phyloP scores from a whole-genome alignment of 2,113 vertebrate species.

The Rhabdomys dilectus region DNA sequence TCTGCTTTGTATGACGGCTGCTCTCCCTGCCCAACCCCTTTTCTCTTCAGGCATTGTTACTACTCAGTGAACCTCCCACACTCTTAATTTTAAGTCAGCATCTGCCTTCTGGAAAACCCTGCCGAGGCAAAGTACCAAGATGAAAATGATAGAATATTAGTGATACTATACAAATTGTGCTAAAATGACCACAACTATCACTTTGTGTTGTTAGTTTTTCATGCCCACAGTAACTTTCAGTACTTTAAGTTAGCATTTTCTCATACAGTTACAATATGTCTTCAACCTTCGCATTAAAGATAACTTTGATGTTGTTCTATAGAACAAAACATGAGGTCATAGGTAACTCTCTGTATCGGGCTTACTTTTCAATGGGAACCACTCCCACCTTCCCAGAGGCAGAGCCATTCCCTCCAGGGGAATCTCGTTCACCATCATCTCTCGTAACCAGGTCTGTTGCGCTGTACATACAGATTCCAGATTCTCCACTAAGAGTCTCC shows the following conservation, averaged over 20 bases:
- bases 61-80: not conserved
- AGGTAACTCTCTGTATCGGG: not conserved
- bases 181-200: not conserved
- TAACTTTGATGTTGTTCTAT: not conserved
- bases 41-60: not conserved
- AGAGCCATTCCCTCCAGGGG: not conserved
- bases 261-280: not conserved
- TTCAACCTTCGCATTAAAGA: conserved; percentile 22
- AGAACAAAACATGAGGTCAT: not conserved
- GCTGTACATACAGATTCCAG: not conserved
- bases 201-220: not conserved
- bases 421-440: not conserved
- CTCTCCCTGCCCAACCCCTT: not conserved
- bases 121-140: conserved; percentile 17
- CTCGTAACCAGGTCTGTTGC: not conserved
- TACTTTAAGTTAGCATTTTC: conserved; percentile 15
- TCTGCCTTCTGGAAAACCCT: conserved; percentile 22
- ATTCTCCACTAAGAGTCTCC: not conserved
- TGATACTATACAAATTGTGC: not conserved
- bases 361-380: not conserved
- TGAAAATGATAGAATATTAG: not conserved
- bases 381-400: not conserved
- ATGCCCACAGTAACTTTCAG: not conserved
- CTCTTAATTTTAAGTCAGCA: not conserved
- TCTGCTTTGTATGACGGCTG: not conserved